Percentiles rank a stretch among this genome's conserved stretches.
Conservation (phyloP, 1,140 invertebrate species). For the Sarcophaga peregrina region DNA sequence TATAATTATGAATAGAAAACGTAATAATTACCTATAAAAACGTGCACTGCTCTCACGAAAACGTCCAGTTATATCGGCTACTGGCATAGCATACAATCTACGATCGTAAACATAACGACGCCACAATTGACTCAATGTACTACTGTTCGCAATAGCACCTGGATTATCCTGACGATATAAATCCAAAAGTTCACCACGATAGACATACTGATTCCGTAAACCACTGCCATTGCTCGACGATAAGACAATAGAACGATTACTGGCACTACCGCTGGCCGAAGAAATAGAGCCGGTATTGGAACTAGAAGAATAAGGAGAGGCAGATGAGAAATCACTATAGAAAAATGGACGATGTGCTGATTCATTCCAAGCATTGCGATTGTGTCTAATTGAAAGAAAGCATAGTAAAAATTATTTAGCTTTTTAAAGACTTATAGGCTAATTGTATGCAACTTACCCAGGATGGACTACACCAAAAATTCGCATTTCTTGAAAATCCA, state of each 20-base stretch:
- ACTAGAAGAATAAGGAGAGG: neutral
- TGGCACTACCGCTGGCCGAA: constrained; percentile 27
- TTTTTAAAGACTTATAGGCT: too few relatives aligned
- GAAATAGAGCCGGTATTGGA: neutral
- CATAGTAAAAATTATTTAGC: too few relatives aligned
- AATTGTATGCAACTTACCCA: constrained; percentile 43
- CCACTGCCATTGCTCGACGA: neutral
- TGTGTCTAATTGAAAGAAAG: neutral
- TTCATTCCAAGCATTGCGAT: constrained; percentile 20
- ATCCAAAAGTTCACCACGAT: constrained; percentile 57
- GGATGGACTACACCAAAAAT: constrained; percentile 19
- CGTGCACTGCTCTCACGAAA: constrained; percentile 79
- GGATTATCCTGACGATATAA: constrained; percentile 56
- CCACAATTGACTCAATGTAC: constrained; percentile 61
- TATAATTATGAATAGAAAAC: neutral
- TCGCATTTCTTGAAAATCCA: constrained; percentile 39
- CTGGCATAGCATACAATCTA: constrained; percentile 78
- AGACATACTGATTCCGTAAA: constrained; percentile 42
- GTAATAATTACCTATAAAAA: constrained; percentile 75
- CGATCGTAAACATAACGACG: constrained; percentile 81
- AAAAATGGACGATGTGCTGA: neutral
- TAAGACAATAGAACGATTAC: constrained; percentile 36
- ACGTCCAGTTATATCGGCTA: constrained; percentile 74
- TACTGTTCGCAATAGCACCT: constrained; percentile 49
- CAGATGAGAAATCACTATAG: neutral